phyloP scores from a whole-genome alignment of 2,797 vertebrate species.

The Microctenopoma steveboyesi region DNA sequence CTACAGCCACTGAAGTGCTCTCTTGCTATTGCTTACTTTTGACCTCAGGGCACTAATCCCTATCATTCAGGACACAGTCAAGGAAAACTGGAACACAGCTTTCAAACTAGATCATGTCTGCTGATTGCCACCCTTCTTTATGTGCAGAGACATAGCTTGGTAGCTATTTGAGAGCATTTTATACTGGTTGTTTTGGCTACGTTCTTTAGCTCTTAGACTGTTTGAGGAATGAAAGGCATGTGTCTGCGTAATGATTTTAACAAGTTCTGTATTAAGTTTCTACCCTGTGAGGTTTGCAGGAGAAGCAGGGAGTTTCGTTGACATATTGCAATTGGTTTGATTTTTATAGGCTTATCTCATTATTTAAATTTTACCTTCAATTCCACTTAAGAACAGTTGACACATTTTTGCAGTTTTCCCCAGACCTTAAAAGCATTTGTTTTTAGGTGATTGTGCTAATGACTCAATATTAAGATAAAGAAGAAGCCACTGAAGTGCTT shows the following conservation, averaged over 20 bases:
- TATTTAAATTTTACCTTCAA: no score
- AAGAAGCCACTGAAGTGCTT: no score
- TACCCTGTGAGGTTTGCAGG: slow-evolving; percentile 2
- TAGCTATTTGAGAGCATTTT: slow-evolving; percentile 14
- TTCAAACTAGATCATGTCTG: slow-evolving; percentile 67
- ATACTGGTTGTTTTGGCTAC: slow-evolving; percentile 26
- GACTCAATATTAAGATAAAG: no score
- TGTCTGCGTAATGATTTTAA: slow-evolving; percentile 13
- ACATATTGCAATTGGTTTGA: no score
- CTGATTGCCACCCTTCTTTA: slow-evolving; percentile 48
- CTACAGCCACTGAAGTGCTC: slow-evolving; percentile 14
- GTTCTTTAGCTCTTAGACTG: slow-evolving; percentile 12
- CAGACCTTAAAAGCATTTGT: no score
- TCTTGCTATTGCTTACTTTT: slow-evolving; percentile 32
- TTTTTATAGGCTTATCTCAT: no score
- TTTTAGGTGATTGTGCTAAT: no score
- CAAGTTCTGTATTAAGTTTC: slow-evolving; percentile 26
- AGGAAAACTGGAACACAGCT: slow-evolving; percentile 60
- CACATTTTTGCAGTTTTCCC: no score
- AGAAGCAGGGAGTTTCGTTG: no score
- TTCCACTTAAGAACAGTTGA: no score
- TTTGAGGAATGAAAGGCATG: slow-evolving; percentile 49
- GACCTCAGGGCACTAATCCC: slow-evolving; percentile 55
- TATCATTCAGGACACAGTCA: slow-evolving; percentile 57
- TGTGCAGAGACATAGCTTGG: slow-evolving; percentile 41